Evolutionary conservation across 2,113 vertebrate species (phyloP).

Genomic region (Furnarius figulus): DNA sequence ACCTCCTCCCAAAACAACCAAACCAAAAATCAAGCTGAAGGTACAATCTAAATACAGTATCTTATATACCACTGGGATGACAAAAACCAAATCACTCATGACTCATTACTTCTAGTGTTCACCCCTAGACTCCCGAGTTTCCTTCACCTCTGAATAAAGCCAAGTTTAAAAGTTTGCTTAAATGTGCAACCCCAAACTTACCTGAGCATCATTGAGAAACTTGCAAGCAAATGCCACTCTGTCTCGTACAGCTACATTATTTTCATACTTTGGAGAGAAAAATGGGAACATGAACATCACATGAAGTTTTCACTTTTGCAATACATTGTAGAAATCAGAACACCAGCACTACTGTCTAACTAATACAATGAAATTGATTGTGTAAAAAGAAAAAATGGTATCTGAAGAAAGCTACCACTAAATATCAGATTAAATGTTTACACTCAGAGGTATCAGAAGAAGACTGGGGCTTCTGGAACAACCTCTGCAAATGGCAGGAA

Average conservation of each 20-base stretch:
- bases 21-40: neutral
- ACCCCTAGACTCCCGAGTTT: neutral
- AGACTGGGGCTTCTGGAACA: neutral
- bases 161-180: neutral
- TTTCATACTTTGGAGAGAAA: constrained; percentile 84
- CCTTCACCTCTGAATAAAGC: neutral
- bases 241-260: constrained; percentile 91
- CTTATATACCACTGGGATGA: neutral
- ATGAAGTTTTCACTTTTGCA: neutral
- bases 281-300: neutral
- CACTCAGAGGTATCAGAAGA: neutral
- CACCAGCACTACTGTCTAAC: neutral
- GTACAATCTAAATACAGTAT: neutral
- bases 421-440: neutral
- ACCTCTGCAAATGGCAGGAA: neutral
- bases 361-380: neutral
- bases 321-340: neutral
- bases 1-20: neutral
- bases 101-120: neutral
- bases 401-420: neutral
- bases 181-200: constrained; percentile 56
- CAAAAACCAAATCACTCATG: neutral
- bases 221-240: constrained; percentile 96
- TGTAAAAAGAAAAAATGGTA: neutral
- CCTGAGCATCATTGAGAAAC: constrained; percentile 93